phyloP scores from a whole-genome alignment of 1,140 invertebrate genomes.

The Sitophilus oryzae region DNA sequence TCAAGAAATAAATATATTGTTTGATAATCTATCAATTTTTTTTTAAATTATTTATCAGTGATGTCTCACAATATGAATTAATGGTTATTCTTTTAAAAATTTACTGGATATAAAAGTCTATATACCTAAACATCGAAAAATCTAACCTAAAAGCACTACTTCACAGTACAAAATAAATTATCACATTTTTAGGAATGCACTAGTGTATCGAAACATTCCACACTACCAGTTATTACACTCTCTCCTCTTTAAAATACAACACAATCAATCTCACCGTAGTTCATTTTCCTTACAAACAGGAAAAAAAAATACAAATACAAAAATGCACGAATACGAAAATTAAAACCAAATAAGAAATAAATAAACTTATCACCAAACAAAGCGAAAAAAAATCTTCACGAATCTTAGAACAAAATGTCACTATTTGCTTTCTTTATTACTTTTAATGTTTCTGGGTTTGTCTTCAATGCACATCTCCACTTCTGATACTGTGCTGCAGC shows the following conservation, averaged over 20 bases:
- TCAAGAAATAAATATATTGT: no score
- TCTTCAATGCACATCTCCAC: conserved; percentile 22
- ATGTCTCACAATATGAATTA: no score
- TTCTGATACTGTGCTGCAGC: conserved; percentile 34
- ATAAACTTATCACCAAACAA: conserved; percentile 6
- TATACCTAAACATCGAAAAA: no score
- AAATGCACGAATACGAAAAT: background rate
- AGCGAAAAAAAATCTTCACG: no score
- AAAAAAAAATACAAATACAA: no score
- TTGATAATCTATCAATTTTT: no score
- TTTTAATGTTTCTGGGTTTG: background rate
- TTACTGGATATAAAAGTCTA: no score
- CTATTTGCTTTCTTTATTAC: conserved; percentile 6
- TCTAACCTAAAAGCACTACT: conserved; percentile 28
- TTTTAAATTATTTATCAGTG: no score
- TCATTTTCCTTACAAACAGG: no score
- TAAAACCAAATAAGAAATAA: conserved; percentile 12
- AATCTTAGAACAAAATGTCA: background rate
- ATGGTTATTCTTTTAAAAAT: no score
- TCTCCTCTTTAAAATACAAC: no score
- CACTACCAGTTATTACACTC: background rate
- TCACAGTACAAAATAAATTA: conserved; percentile 29
- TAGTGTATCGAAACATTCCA: background rate
- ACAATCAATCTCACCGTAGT: no score
- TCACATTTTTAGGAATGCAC: conserved; percentile 4